A percentile compares a stretch with the other conserved stretches of the same genome.
Evolutionary conservation across 2,888 invertebrate species (phyloP).

Genomic region (Cephus pulcher): DNA sequence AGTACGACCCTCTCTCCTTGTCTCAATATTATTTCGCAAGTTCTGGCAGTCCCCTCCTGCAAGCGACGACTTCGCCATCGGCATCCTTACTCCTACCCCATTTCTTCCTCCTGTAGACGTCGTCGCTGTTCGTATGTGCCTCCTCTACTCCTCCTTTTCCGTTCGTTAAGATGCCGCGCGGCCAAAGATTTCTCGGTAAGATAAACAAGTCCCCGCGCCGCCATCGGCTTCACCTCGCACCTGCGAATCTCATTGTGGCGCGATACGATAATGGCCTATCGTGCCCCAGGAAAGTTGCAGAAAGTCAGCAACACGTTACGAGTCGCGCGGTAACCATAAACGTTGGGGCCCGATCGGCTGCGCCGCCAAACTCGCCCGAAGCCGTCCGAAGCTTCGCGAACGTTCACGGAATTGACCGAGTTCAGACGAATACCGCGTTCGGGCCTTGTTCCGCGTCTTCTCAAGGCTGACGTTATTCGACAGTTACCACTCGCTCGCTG

Average conservation of each 20-base stretch:
- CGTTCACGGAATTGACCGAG: neutral
- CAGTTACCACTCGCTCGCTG: slow-evolving; percentile 38
- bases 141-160: slow-evolving; percentile 40
- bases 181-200: slow-evolving; percentile 51
- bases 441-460: neutral
- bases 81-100: slow-evolving; percentile 13
- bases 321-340: neutral
- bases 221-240: slow-evolving; percentile 34
- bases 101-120: slow-evolving; percentile 10
- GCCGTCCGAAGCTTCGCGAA: neutral
- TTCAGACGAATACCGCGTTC: neutral
- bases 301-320: neutral
- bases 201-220: slow-evolving; percentile 31
- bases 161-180: slow-evolving; percentile 49
- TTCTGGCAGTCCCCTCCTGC: neutral
- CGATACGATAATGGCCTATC: slow-evolving; percentile 8
- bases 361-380: neutral
- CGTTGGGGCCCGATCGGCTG: neutral
- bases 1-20: neutral
- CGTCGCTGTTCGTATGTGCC: neutral
- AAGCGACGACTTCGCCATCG: slow-evolving; percentile 4
- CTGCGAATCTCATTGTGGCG: slow-evolving; percentile 29
- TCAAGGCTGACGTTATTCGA: slow-evolving; percentile 40
- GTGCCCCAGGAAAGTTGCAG: neutral
- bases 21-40: neutral